Evolutionary conservation across 2,797 vertebrate species (phyloP).

Genomic region (Delichon dasypus): DNA sequence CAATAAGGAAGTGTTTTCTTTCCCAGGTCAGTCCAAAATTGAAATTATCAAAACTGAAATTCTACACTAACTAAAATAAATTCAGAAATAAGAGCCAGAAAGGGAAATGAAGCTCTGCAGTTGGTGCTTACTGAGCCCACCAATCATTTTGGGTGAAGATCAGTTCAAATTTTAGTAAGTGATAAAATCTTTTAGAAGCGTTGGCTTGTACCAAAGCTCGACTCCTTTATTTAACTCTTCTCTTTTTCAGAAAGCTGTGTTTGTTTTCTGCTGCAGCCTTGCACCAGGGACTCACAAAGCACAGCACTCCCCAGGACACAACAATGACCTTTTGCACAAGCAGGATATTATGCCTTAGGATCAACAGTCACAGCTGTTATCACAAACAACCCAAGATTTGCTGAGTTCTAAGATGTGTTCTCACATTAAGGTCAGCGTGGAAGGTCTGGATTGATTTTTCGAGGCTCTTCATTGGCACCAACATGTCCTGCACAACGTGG

Average conservation of each 20-base stretch:
- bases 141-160: not conserved
- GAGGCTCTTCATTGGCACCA: conserved; percentile 92
- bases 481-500: conserved; percentile 97
- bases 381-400: not conserved
- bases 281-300: not conserved
- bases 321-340: not conserved
- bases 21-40: not conserved
- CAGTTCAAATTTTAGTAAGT: not conserved
- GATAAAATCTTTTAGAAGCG: not conserved
- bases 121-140: not conserved
- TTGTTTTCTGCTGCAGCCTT: not conserved
- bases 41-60: not conserved
- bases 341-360: not conserved
- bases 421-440: conserved; percentile 88
- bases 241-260: not conserved
- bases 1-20: not conserved
- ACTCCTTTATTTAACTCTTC: not conserved
- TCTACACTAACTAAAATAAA: not conserved
- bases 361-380: not conserved
- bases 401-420: not conserved
- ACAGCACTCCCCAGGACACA: not conserved
- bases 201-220: not conserved
- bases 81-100: not conserved
- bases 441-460: conserved; percentile 84
- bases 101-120: not conserved